Conservation (phyloP, 2,888 invertebrate species). For the Nyleta sp. region DNA sequence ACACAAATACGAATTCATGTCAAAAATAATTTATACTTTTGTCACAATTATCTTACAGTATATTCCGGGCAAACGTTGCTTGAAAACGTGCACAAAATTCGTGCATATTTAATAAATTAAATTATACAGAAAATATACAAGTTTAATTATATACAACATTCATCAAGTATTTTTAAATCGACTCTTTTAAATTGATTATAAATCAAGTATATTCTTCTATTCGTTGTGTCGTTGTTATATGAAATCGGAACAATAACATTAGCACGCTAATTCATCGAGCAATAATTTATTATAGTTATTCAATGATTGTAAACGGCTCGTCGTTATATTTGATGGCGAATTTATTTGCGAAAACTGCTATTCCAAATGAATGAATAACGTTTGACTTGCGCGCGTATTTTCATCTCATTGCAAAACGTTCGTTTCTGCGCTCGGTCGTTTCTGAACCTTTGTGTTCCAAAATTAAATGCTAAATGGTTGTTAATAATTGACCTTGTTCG, state of each 20-base stretch:
- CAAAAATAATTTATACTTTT: neutral
- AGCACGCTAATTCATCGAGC: too few species aligned
- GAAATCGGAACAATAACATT: too few species aligned
- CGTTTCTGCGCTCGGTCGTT: constrained; percentile 17
- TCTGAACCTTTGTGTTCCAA: constrained; percentile 36
- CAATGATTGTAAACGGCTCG: neutral
- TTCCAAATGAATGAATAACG: constrained; percentile 34
- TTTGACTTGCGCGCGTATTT: constrained; percentile 19
- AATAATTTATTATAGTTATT: neutral
- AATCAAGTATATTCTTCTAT: too few species aligned
- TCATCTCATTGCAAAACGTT: constrained; percentile 23
- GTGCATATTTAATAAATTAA: too few species aligned
- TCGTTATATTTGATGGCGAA: constrained; percentile 7
- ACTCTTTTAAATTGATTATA: too few species aligned
- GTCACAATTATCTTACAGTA: too few species aligned
- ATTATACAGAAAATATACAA: too few species aligned
- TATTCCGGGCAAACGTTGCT: too few species aligned
- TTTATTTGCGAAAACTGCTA: constrained; percentile 2
- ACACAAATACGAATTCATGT: constrained; percentile 46
- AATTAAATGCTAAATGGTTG: constrained; percentile 69
- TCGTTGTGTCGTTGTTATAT: too few species aligned
- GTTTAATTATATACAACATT: too few species aligned
- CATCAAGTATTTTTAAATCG: too few species aligned
- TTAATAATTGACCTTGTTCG: constrained; percentile 71
- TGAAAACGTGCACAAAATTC: too few species aligned